phyloP scores from a whole-genome alignment of 2,888 invertebrate species.

The Synergus umbraculus region DNA sequence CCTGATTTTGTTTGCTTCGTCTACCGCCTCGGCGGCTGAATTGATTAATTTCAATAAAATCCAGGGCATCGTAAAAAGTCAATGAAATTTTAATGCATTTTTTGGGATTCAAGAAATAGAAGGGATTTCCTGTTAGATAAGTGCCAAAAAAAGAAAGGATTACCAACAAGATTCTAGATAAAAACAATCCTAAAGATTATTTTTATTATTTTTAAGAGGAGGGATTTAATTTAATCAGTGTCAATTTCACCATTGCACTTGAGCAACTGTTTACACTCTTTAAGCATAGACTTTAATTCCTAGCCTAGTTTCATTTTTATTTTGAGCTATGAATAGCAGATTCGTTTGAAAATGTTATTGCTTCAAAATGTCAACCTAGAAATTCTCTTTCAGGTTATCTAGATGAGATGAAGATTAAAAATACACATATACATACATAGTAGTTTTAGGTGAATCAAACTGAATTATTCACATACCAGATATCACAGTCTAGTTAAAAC shows the following conservation, averaged over 20 bases:
- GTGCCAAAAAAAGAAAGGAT: background rate
- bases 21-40: constrained; percentile 19
- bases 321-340: background rate
- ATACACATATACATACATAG: background rate
- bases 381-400: background rate
- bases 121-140: background rate
- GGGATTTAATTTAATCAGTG: background rate
- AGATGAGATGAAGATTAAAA: background rate
- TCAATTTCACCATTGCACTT: background rate
- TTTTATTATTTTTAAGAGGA: background rate
- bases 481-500: background rate
- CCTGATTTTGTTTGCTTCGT: constrained; percentile 40
- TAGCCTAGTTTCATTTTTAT: background rate
- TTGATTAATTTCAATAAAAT: constrained; percentile 7
- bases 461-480: background rate
- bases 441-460: background rate
- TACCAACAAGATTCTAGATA: background rate
- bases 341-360: background rate
- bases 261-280: background rate
- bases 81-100: background rate
- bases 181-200: background rate
- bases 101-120: background rate
- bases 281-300: background rate
- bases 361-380: background rate
- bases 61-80: background rate